Base-by-base conservation (phyloP, 2,797 vertebrate species). In the Crenuchus spilurus region DNA sequence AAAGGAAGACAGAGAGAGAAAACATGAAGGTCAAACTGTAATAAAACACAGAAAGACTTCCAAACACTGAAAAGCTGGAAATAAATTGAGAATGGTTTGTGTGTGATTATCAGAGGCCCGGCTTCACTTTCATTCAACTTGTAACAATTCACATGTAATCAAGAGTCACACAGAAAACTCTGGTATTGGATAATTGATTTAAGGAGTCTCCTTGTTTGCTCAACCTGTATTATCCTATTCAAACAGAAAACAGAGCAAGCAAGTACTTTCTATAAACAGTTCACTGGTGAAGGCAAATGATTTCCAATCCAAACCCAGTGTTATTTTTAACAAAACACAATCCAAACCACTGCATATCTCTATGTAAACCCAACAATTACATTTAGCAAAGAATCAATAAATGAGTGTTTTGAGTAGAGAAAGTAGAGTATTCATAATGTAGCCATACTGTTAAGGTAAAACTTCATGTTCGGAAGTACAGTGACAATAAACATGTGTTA, bases 1-100 rank as follows among this genome's bases (percentile, higher is more conserved):
- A n/a, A 26, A 85, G 16, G 68, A 52, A 65, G 18, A 74, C 49
- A 77, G 14, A 77, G 30, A 63, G 48, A 75, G 0, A 70, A n/a
- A 77, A 28, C n/a, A 74, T 37, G 18, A 11, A 16, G 6, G 30
- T 72, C 6, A 62, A 61, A 54, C 14, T 10, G 3, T 2, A 16
- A 52, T 13, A 39, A 9, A 2, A 13, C 5, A 7, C 7, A 4
- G 20, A 39, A 41, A 35, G 6, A 18, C 52, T 58, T 58, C 37
- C 9, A 20, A 20, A 11, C 30, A 35, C 11, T 24, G 20, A 39
- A 39, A 58, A 61, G 22, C n/a, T 35, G n/a, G n/a, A n/a, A n/a
- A n/a, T 31, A 28, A 54, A 54, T 28, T 13, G 16, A 54, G 51
- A 54, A 54, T n/a, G 52, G 14, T 7, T 3, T 4, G 8, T 4